Evolutionary conservation across 1,140 invertebrate species (phyloP).

Genomic region (Theocolax elegans): DNA sequence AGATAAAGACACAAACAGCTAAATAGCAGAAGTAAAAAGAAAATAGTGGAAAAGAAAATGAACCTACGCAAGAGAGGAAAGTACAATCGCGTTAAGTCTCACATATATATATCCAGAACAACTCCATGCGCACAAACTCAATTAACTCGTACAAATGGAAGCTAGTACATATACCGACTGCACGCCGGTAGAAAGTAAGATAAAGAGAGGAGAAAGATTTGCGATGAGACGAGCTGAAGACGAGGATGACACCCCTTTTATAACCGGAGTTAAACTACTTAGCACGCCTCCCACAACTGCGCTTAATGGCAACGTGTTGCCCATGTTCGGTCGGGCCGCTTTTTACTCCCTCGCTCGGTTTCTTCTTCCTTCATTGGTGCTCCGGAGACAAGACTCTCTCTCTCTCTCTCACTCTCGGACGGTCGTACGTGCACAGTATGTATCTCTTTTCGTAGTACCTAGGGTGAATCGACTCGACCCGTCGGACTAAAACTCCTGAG

Average conservation of each 20-base stretch:
- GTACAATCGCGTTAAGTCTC: too few relatives aligned
- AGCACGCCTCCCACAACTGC: slow-evolving; percentile 38
- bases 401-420: background rate
- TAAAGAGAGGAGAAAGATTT: slow-evolving; percentile 24
- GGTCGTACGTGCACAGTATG: background rate
- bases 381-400: too few relatives aligned
- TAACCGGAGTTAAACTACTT: slow-evolving; percentile 35
- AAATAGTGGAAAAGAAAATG: too few relatives aligned
- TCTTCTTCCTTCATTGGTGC: slow-evolving; percentile 21
- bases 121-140: too few relatives aligned
- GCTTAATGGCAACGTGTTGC: slow-evolving; percentile 46
- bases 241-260: slow-evolving; percentile 24
- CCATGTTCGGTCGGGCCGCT: slow-evolving; percentile 27
- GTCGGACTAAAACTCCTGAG: too few relatives aligned
- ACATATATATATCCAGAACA: too few relatives aligned
- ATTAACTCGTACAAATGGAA: too few relatives aligned
- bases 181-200: slow-evolving; percentile 10
- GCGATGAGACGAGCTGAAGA: slow-evolving; percentile 14
- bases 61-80: too few relatives aligned
- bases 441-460: background rate
- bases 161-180: too few relatives aligned
- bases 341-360: slow-evolving; percentile 15
- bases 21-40: too few relatives aligned
- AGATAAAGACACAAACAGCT: too few relatives aligned
- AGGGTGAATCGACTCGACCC: background rate